Conservation (phyloP, 2,888 invertebrate genomes). For the Dryadula phaetusa region DNA sequence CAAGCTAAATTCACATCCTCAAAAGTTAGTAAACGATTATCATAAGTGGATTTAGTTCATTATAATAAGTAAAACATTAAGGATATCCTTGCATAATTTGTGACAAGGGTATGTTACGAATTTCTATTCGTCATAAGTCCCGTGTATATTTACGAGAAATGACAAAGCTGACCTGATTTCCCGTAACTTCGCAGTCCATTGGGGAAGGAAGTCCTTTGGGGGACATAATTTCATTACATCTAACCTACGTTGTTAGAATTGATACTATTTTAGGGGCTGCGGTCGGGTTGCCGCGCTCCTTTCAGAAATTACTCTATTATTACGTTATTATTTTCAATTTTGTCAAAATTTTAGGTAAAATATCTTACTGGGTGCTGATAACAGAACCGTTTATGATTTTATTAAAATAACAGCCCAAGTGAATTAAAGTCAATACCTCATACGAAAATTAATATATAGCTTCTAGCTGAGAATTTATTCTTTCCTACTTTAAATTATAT, state of each 20-base stretch:
- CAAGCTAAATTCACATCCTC: conserved; percentile 12
- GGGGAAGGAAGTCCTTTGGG: conserved; percentile 46
- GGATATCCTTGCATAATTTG: conserved; percentile 37
- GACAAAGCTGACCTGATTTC: conserved; percentile 53
- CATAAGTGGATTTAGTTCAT: conserved; percentile 34
- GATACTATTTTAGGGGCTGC: conserved; percentile 55
- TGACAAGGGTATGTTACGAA: conserved; percentile 47
- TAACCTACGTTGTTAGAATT: conserved; percentile 45
- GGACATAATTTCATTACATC: conserved; percentile 50
- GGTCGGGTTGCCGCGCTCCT: conserved; percentile 21
- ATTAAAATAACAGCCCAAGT: not conserved
- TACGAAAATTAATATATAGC: too few species aligned
- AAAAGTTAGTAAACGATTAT: conserved; percentile 26
- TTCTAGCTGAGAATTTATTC: too few species aligned
- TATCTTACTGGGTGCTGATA: not conserved
- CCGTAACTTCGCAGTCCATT: conserved; percentile 48
- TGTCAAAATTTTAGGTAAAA: not conserved
- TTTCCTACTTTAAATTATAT: too few species aligned
- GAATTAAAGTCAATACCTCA: too few species aligned
- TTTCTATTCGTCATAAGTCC: conserved; percentile 49
- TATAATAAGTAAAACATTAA: conserved; percentile 39
- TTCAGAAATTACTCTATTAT: conserved; percentile 23
- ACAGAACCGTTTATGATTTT: not conserved
- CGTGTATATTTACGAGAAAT: conserved; percentile 50
- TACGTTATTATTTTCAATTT: conserved; percentile 20